Conservation (phyloP, 1,140 invertebrate species). For the Sitophilus oryzae region DNA sequence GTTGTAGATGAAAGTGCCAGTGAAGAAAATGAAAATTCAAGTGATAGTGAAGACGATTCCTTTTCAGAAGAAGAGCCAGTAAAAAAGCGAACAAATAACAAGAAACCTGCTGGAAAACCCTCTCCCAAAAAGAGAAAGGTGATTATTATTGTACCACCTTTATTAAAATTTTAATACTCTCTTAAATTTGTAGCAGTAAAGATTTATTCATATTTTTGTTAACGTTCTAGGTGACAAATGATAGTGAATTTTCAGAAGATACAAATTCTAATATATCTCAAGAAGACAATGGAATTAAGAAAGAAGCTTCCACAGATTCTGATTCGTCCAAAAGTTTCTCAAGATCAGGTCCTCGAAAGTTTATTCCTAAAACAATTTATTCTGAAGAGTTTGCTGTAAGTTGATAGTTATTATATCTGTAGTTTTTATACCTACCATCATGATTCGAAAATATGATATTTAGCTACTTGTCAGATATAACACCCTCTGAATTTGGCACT, state of each 20-base stretch:
- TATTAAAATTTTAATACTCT: neutral
- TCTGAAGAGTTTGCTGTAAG: conserved; percentile 32
- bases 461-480: no score
- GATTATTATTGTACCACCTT: no score
- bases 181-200: neutral
- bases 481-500: no score
- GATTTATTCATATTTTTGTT: no score
- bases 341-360: conserved; percentile 23
- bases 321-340: conserved; percentile 14
- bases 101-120: conserved; percentile 1
- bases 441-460: no score
- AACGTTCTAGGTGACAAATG: conserved; percentile 12
- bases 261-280: conserved; percentile 16
- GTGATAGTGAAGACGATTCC: conserved; percentile 10
- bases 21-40: conserved; percentile 7
- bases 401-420: neutral
- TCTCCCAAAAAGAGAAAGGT: conserved; percentile 11
- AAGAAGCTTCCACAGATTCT: conserved; percentile 15
- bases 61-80: conserved; percentile 14
- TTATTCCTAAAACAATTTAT: conserved; percentile 30
- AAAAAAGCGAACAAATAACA: conserved; percentile 15
- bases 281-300: conserved; percentile 3
- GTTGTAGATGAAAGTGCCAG: conserved; percentile 19
- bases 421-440: no score
- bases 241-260: conserved; percentile 15